These are phyloP conservation scores for Accipiter virgatus DNA, from an alignment of 2,113 vertebrate species.

Conservation along the genomic window DNA sequence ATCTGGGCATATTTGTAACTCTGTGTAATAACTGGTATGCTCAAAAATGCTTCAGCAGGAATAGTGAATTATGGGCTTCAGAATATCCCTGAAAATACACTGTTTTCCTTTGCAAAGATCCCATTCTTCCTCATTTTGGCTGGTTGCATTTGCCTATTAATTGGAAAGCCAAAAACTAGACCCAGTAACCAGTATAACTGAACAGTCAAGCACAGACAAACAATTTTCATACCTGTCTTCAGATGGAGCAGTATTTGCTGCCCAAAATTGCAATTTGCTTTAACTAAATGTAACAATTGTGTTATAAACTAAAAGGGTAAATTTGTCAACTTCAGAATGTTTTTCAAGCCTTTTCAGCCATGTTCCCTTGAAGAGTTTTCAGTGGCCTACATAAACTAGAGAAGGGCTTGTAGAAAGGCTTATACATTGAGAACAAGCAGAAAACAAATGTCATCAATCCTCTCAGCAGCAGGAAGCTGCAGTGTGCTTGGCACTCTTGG, in stretches of 20 bases:
- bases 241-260: background rate
- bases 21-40: background rate
- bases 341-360: background rate
- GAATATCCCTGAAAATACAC: background rate
- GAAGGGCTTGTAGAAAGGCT: background rate
- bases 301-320: background rate
- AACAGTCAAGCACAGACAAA: background rate
- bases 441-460: background rate
- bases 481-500: background rate
- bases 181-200: background rate
- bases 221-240: background rate
- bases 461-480: background rate
- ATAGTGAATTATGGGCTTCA: background rate
- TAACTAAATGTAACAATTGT: background rate
- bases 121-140: background rate
- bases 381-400: background rate
- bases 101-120: background rate
- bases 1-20: background rate
- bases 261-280: background rate
- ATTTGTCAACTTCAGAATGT: background rate
- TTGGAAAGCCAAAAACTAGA: background rate
- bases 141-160: background rate
- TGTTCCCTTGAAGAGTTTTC: background rate
- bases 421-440: background rate
- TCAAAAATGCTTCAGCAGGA: background rate